These are phyloP conservation scores for Albula glossodonta DNA, from an alignment of 2,113 vertebrate genomes.

Conservation along the genomic window DNA sequence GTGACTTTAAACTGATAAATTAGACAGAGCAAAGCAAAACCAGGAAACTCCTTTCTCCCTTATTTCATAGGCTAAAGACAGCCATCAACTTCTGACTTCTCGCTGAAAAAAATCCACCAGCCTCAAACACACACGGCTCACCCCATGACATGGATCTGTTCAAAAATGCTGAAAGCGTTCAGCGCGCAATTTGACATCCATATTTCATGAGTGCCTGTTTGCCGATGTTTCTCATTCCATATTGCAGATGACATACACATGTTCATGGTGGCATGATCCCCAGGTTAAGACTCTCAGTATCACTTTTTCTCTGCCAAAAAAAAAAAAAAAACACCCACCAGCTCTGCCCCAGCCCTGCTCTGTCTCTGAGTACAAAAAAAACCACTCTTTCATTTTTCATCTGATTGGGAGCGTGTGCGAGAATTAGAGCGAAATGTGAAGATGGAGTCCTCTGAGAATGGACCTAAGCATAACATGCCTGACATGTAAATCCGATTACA, in stretches of 20 bases:
- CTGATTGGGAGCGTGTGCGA: not conserved
- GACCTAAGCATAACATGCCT: not conserved
- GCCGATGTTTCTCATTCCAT: not conserved
- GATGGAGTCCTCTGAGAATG: not conserved
- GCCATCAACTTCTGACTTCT: not conserved
- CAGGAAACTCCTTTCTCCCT: too few relatives aligned
- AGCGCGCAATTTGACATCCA: constrained; percentile 6
- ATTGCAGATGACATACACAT: not conserved
- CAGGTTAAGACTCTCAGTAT: constrained; percentile 18
- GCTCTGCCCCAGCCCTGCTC: not conserved
- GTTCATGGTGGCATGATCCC: not conserved
- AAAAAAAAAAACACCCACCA: not conserved
- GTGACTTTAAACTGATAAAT: too few relatives aligned
- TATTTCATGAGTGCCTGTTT: not conserved
- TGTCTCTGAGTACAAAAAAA: constrained; percentile 8
- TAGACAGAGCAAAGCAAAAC: too few relatives aligned
- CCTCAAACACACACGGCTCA: not conserved
- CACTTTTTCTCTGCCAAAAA: not conserved
- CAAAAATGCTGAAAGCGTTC: constrained; percentile 9
- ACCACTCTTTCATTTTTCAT: not conserved
- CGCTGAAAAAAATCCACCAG: not conserved
- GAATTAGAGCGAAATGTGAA: not conserved
- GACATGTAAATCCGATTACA: constrained; percentile 3
- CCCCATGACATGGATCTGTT: not conserved
- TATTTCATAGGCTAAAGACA: not conserved